Conservation (phyloP, 1,140 invertebrate species). For the Ptiloglossa arizonensis region DNA sequence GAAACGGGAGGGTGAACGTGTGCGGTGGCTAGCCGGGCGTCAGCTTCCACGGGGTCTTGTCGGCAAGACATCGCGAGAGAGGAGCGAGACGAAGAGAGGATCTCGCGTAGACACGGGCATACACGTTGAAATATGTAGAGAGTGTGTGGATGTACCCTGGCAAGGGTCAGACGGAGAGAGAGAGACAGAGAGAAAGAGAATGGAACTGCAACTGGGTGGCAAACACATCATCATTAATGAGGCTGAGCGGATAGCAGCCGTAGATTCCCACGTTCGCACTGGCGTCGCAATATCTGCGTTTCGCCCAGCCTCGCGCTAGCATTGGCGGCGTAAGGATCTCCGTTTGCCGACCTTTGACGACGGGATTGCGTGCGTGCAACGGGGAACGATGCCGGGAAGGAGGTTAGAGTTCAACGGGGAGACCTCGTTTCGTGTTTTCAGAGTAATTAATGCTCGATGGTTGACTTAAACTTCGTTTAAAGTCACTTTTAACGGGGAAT, state of each 20-base stretch:
- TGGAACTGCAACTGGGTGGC: constrained; percentile 70
- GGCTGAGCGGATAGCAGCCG: constrained; percentile 78
- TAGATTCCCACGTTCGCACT: constrained; percentile 77
- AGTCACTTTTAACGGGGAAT: background rate
- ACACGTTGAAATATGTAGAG: constrained; percentile 43
- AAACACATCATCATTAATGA: constrained; percentile 80
- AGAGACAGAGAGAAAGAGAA: constrained; percentile 41
- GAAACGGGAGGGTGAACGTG: constrained; percentile 44
- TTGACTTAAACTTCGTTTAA: background rate
- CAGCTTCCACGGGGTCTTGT: constrained; percentile 61
- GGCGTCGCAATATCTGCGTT: constrained; percentile 73
- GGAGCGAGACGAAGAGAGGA: background rate
- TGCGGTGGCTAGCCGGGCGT: constrained; percentile 63
- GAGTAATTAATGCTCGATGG: constrained; percentile 13
- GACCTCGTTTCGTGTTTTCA: constrained; percentile 15
- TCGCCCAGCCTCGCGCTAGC: constrained; percentile 67
- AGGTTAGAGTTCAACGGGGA: background rate
- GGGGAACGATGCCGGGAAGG: background rate
- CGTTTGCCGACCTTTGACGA: constrained; percentile 28
- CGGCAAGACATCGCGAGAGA: constrained; percentile 6
- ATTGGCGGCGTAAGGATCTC: constrained; percentile 59
- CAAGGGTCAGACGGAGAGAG: constrained; percentile 31
- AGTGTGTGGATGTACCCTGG: constrained; percentile 20
- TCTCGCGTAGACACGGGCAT: constrained; percentile 4
- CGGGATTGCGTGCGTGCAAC: constrained; percentile 21